Conservation (phyloP, 2,888 invertebrate genomes). For the Eupithecia dodoneata region DNA sequence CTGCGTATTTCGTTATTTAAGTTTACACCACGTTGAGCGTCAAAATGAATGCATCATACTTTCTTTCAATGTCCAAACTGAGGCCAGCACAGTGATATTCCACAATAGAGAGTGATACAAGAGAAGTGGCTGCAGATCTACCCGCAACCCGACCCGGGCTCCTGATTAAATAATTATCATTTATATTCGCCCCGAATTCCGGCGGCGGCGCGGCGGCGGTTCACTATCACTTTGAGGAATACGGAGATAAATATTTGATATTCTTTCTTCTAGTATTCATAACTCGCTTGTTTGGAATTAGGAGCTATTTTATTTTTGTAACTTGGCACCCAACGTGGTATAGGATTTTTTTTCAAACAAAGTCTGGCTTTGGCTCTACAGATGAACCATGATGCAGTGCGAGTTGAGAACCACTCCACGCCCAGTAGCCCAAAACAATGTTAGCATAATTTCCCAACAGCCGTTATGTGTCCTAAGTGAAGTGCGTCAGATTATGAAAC, state of each 20-base stretch:
- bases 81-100: conserved; percentile 1
- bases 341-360: too few species aligned
- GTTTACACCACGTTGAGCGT: conserved; percentile 12
- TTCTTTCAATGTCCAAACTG: not conserved
- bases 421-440: not conserved
- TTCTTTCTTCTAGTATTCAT: not conserved
- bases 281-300: not conserved
- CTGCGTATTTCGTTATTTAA: not conserved
- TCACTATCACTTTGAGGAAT: conserved; percentile 13
- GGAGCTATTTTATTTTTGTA: not conserved
- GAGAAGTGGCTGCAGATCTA: conserved; percentile 8
- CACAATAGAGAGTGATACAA: conserved; percentile 13
- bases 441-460: not conserved
- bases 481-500: conserved; percentile 21
- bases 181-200: conserved; percentile 21
- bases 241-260: conserved; percentile 5
- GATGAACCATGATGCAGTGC: too few species aligned
- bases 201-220: not conserved
- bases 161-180: conserved; percentile 28
- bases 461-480: not conserved
- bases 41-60: not conserved
- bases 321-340: conserved; percentile 5
- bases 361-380: too few species aligned
- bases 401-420: too few species aligned
- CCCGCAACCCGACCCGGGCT: conserved; percentile 8